phyloP scores from a whole-genome alignment of 2,113 vertebrate species.

The Acrocephalus arundinaceus region DNA sequence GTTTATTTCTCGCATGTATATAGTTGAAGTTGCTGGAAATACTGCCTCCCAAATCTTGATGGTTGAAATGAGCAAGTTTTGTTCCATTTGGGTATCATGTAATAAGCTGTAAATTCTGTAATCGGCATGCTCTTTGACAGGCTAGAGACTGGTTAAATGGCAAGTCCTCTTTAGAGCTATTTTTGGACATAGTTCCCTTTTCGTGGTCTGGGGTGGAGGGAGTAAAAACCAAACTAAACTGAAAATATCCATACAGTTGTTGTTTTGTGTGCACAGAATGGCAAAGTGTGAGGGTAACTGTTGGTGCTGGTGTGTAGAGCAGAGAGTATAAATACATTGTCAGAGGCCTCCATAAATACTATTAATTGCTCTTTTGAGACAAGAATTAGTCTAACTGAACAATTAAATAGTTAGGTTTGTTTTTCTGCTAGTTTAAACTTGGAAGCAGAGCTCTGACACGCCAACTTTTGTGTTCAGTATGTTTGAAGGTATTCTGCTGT shows the following conservation, averaged over 20 bases:
- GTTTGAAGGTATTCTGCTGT: not conserved
- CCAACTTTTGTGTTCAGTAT: not conserved
- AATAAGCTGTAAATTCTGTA: not conserved
- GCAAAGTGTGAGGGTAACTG: not conserved
- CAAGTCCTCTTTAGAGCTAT: not conserved
- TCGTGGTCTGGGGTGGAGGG: not conserved
- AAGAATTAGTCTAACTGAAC: not conserved
- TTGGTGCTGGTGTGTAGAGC: not conserved
- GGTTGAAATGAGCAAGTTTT: not conserved
- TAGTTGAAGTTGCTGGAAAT: not conserved
- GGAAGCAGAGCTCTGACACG: not conserved
- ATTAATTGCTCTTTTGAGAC: not conserved
- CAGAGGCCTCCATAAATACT: not conserved
- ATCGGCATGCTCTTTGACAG: not conserved
- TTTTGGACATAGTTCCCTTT: not conserved
- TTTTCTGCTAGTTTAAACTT: not conserved
- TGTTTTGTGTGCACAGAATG: not conserved
- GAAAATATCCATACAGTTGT: not conserved
- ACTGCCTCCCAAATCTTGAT: not conserved
- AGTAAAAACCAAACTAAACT: not conserved
- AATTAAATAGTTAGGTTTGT: not conserved
- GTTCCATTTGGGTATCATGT: fast-evolving
- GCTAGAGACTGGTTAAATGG: not conserved
- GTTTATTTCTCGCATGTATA: fast-evolving
- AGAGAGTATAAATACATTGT: not conserved